Percentiles rank a stretch among this genome's conserved stretches.
Evolutionary conservation across 2,888 invertebrate species (phyloP).

Genomic region (Microplitis deprimator): DNA sequence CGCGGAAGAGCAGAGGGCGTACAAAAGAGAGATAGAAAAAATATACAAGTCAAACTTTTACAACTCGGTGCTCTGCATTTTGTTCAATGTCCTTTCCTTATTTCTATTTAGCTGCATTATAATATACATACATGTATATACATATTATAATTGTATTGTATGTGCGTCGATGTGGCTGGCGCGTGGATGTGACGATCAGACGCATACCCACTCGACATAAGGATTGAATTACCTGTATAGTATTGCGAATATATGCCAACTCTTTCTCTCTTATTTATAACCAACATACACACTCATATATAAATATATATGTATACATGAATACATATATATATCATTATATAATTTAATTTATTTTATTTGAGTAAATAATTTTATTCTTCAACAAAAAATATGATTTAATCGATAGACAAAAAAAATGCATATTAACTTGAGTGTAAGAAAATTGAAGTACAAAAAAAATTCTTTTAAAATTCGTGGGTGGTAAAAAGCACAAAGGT

Average conservation of each 20-base stretch:
- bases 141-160: background rate
- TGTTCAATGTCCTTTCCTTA: slow-evolving; percentile 16
- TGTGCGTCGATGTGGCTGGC: slow-evolving; percentile 14
- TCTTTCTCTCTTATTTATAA: background rate
- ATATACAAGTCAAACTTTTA: slow-evolving; percentile 59
- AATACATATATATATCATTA: no score
- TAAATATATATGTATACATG: no score
- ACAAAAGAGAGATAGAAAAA: slow-evolving; percentile 54
- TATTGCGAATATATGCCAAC: slow-evolving; percentile 19
- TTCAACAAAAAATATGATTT: no score
- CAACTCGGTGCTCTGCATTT: slow-evolving; percentile 24
- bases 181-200: slow-evolving; percentile 14
- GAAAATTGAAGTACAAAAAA: background rate
- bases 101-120: slow-evolving; percentile 3
- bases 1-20: slow-evolving; percentile 58
- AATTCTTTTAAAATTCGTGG: background rate
- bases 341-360: no score
- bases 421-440: background rate
- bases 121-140: slow-evolving; percentile 8
- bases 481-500: background rate
- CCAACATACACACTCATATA: background rate
- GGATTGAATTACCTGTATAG: slow-evolving; percentile 16
- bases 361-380: no score
- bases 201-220: background rate
- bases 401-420: no score